These are phyloP conservation scores for Dasypolia templi DNA, from an alignment of 2,888 invertebrate genomes.

Conservation along the genomic window DNA sequence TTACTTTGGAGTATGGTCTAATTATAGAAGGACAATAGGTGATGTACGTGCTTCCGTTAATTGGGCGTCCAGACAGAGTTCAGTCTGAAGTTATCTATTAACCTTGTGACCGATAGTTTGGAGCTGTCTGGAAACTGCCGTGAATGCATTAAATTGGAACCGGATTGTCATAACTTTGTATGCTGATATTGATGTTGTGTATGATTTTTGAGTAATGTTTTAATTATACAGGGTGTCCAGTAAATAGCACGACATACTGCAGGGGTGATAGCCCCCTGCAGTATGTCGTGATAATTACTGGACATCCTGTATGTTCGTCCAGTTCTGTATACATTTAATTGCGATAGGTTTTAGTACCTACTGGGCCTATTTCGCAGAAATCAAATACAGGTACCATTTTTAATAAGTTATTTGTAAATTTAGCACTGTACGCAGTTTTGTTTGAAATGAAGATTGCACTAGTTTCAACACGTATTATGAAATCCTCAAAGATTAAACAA, in stretches of 20 bases:
- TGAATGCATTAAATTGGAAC: slow-evolving; percentile 27
- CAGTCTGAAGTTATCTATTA: slow-evolving; percentile 65
- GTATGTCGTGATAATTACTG: too few species aligned
- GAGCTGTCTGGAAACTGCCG: slow-evolving; percentile 37
- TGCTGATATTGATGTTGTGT: slow-evolving; percentile 26
- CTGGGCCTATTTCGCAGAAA: background rate
- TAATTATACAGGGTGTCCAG: too few species aligned
- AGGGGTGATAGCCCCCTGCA: too few species aligned
- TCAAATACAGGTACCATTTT: background rate
- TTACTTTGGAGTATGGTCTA: slow-evolving; percentile 32
- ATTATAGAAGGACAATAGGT: slow-evolving; percentile 36
- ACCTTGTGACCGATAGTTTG: slow-evolving; percentile 60
- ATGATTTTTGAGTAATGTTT: slow-evolving; percentile 14
- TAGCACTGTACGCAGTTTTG: too few species aligned
- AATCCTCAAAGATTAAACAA: slow-evolving; percentile 31
- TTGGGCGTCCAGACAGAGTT: slow-evolving; percentile 57
- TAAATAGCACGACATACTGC: too few species aligned
- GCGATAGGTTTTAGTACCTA: background rate
- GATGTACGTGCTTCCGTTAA: slow-evolving; percentile 36
- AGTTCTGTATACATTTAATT: background rate
- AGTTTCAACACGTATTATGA: background rate
- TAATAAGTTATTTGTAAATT: too few species aligned
- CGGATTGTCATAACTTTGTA: slow-evolving; percentile 21
- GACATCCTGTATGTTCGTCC: too few species aligned
- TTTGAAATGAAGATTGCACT: slow-evolving; percentile 4